Percentiles rank a stretch among this genome's conserved stretches.
These are phyloP conservation scores for Cephus pygmeus DNA, from an alignment of 2,888 invertebrate genomes.

Conservation along the genomic window DNA sequence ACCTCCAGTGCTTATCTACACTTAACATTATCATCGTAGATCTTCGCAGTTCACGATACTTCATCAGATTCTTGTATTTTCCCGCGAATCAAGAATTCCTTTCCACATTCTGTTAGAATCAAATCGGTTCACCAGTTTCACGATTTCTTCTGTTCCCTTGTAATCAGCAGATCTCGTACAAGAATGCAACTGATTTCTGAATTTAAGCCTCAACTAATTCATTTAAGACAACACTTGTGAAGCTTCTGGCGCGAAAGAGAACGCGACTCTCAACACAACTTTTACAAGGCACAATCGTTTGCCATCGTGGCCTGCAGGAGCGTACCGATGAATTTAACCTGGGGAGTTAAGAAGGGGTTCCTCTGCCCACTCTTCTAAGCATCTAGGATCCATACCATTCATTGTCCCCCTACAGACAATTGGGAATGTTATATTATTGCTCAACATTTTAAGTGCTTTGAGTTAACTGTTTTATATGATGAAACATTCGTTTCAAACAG, in stretches of 20 bases:
- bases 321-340: constrained; percentile 14
- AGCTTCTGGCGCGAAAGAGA: constrained; percentile 22
- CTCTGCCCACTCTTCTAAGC: constrained; percentile 7
- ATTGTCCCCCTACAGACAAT: background rate
- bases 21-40: constrained; percentile 17
- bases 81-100: background rate
- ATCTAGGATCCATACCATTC: background rate
- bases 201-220: background rate
- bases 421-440: background rate
- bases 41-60: constrained; percentile 12
- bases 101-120: background rate
- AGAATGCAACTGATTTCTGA: background rate
- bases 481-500: background rate
- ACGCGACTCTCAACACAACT: constrained; percentile 1
- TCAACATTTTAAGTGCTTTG: background rate
- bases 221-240: constrained; percentile 10
- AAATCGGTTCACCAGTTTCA: background rate
- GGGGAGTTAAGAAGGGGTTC: background rate
- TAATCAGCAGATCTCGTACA: background rate
- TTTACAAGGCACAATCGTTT: constrained; percentile 13
- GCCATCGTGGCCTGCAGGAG: constrained; percentile 24
- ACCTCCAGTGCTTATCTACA: constrained; percentile 20
- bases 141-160: background rate
- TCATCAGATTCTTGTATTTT: background rate
- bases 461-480: background rate